These are phyloP conservation scores for Acromyrmex charruanus DNA, from an alignment of 1,140 invertebrate genomes.

Conservation along the genomic window DNA sequence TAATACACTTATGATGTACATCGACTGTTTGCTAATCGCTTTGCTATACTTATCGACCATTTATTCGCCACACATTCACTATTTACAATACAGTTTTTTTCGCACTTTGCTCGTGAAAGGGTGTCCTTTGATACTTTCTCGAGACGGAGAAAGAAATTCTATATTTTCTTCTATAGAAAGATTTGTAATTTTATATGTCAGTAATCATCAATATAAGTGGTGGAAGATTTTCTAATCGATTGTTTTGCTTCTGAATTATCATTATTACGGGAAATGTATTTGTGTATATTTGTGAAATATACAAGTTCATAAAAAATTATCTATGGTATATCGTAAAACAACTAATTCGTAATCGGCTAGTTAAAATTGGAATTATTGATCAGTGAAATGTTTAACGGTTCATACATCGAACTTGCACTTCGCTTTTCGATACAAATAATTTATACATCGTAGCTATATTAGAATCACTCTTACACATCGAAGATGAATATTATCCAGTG, in stretches of 20 bases:
- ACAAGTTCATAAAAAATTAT: slow-evolving; percentile 43
- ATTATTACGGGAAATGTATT: not conserved
- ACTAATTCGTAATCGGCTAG: not conserved
- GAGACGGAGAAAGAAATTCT: slow-evolving; percentile 18
- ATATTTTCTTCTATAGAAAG: slow-evolving; percentile 11
- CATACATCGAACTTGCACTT: slow-evolving; percentile 29
- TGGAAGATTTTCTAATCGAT: not conserved
- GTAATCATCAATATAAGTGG: slow-evolving; percentile 10
- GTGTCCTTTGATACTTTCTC: slow-evolving; percentile 17
- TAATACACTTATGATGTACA: slow-evolving; percentile 62
- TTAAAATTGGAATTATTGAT: not conserved
- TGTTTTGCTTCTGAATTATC: not conserved
- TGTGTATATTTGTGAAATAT: slow-evolving; percentile 7
- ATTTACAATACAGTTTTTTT: slow-evolving; percentile 50
- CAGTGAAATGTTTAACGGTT: slow-evolving; percentile 12
- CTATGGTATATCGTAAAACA: slow-evolving; percentile 25
- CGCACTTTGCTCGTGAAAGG: not conserved
- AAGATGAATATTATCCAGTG: slow-evolving; percentile 47
- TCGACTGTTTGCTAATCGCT: slow-evolving; percentile 52
- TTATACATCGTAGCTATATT: slow-evolving; percentile 32
- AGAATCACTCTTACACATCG: slow-evolving; percentile 50
- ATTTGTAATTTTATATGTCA: slow-evolving; percentile 29
- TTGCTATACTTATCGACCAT: slow-evolving; percentile 38
- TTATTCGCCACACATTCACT: slow-evolving; percentile 44
- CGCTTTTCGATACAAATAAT: slow-evolving; percentile 9